These are phyloP conservation scores for Ostrea edulis DNA, from an alignment of 1,140 invertebrate genomes.

Conservation along the genomic window DNA sequence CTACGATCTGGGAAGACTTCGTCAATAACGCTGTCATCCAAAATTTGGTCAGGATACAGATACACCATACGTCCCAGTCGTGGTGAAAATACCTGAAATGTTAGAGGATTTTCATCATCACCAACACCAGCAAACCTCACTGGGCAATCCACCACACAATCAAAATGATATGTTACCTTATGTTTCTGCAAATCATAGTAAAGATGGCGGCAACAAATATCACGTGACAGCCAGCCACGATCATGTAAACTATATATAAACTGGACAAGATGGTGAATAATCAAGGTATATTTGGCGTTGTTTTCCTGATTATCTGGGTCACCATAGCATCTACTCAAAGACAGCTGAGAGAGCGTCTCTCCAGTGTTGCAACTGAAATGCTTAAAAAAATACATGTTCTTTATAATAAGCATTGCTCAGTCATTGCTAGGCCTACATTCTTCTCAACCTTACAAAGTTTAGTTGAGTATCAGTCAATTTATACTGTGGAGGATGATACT, in stretches of 20 bases:
- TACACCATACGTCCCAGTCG: constrained; percentile 44
- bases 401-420: no score
- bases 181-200: neutral
- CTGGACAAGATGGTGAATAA: constrained; percentile 19
- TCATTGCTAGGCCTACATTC: no score
- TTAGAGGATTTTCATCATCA: neutral
- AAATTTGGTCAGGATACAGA: neutral
- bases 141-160: neutral
- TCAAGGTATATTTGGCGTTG: neutral
- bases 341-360: constrained; percentile 28
- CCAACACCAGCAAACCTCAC: neutral
- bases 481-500: neutral
- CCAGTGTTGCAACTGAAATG: constrained; percentile 6
- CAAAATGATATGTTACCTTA: neutral
- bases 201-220: constrained; percentile 42
- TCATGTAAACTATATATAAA: constrained; percentile 44
- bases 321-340: neutral
- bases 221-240: constrained; percentile 39
- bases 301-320: constrained; percentile 45
- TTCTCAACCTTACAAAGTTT: no score
- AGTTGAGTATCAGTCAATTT: no score
- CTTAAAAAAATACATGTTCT: neutral
- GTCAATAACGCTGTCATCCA: constrained; percentile 52
- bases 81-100: constrained; percentile 41
- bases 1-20: constrained; percentile 19